Evolutionary conservation across 2,113 vertebrate species (phyloP), one percentile per base, ranked within the genome.

Genomic region (Pterocles gutturalis): DNA sequence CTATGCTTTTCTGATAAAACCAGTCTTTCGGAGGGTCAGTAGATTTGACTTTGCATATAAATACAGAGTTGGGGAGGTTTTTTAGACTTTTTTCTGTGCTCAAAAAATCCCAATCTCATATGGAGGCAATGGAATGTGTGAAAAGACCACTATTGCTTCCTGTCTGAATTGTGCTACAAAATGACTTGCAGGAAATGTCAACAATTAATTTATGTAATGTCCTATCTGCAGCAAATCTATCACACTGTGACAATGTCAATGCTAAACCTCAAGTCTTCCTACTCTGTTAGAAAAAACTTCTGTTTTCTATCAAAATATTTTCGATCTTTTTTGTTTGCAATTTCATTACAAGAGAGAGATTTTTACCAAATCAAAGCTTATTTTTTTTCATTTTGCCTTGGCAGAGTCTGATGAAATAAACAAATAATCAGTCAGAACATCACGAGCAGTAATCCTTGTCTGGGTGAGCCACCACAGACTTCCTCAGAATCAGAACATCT

Each of bases 11-110:
- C 22, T 89, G 64, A 38, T 31, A 61, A 81, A 82, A 61, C 24
- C 58, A 66, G 24, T 16, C 60, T 65, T 71, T 66, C 1, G 1
- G 58, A 77, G 7, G 2, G 11, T n/a, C 11, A 46, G 38, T 34
- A 46, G 6, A 55, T 66, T 60, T 77, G 29, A 58, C 10, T 64
- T 45, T 46, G 34, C 33, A 18, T n/a, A 69, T 0, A 1, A 69
- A 79, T 33, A 55, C 1, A 62, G 48, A 79, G 13, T 49, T 48
- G 22, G 11, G 8, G 33, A 1, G 0, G 3, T 20, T 29, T 76
- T 48, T 41, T 9, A 28, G 19, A 29, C 3, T 26, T 71, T 65
- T 79, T 58, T 85, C 36, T 85, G 5, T n/a, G 19, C 19, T 51
- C 28, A 83, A 24, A 70, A 76, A 71, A 83, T 45, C 38, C n/a